Evolutionary conservation across 2,797 vertebrate genomes (phyloP), one percentile per base, ranked within the genome.

Genomic region (Agapornis canus): DNA sequence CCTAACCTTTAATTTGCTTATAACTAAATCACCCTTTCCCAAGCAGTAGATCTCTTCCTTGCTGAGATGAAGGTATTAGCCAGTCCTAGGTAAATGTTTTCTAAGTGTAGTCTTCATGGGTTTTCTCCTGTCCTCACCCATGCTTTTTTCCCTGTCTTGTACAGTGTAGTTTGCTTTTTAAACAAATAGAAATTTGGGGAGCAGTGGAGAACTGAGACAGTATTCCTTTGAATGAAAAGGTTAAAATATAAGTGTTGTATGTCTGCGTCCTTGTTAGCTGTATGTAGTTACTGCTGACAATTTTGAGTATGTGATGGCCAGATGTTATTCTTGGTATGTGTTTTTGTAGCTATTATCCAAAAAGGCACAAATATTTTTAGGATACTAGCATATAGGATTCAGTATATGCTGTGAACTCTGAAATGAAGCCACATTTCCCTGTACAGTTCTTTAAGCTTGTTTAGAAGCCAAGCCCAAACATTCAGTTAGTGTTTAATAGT

Each of bases 321-420:
- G 69, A 72, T 37, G 5, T 63, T 83, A 13, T 3, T 27, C 13
- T 83, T 0, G 0, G 7, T 72, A 31, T 0, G 0, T 17, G 12
- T 81, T 18, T 77, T 89, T 51, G 8, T 70, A 77, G 43, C 20
- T 61, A 25, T 69, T 94, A 31, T 17, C 25, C 17, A 65, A 32
- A 61, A 91, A 89, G 29, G 23, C 17, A 86, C 61, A 82, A 35
- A 13, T 65, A 43, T 25, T 79, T 94, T 79, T 57, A 78, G 82
- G 52, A 25, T 10, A 9, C 26, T 49, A 39, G 23, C 8, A 12
- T 63, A 13, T 12, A 80, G 19, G 20, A n/a, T 87, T 31, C 25
- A 23, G 5, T 32, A 22, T 16, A n/a, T 68, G n/a, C 86, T 78
- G 12, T 22, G 27, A 59, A 6, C 32, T 92, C 47, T 70, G 48